Percentiles rank a stretch among this genome's conserved stretches.
These are phyloP conservation scores for Gambusia affinis DNA, from an alignment of 2,113 vertebrate genomes.

Conservation along the genomic window DNA sequence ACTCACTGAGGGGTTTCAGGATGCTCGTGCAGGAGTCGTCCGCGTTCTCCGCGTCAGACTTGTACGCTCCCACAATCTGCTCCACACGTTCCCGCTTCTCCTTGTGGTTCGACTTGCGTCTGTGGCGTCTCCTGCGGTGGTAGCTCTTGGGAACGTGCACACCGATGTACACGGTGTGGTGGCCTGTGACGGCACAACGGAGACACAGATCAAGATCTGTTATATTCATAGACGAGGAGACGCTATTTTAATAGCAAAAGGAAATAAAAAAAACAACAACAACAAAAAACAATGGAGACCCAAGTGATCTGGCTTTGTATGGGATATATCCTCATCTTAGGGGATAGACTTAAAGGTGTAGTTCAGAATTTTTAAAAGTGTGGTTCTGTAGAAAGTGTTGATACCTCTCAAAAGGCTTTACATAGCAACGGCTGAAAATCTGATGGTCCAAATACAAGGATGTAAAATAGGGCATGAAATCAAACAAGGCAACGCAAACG, in stretches of 20 bases:
- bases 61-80: slow-evolving; percentile 85
- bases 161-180: slow-evolving; percentile 97
- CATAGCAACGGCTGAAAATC: too few relatives aligned
- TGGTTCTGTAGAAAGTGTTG: background rate
- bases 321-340: background rate
- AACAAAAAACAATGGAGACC: slow-evolving; percentile 18
- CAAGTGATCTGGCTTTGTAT: background rate
- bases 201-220: slow-evolving; percentile 26
- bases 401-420: background rate
- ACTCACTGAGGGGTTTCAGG: slow-evolving; percentile 96
- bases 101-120: slow-evolving; percentile 88
- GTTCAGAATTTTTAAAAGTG: background rate
- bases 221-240: slow-evolving; percentile 8
- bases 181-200: slow-evolving; percentile 79
- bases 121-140: slow-evolving; percentile 88
- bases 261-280: too few relatives aligned
- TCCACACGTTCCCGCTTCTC: slow-evolving; percentile 88
- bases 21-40: slow-evolving; percentile 86
- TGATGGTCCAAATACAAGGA: too few relatives aligned
- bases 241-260: slow-evolving; percentile 19
- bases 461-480: background rate
- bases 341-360: background rate
- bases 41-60: slow-evolving; percentile 86
- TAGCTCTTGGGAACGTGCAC: slow-evolving; percentile 98
- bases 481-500: background rate